These are phyloP conservation scores for Tursiops truncatus DNA, from an alignment of 2,113 vertebrate species.

Conservation along the genomic window DNA sequence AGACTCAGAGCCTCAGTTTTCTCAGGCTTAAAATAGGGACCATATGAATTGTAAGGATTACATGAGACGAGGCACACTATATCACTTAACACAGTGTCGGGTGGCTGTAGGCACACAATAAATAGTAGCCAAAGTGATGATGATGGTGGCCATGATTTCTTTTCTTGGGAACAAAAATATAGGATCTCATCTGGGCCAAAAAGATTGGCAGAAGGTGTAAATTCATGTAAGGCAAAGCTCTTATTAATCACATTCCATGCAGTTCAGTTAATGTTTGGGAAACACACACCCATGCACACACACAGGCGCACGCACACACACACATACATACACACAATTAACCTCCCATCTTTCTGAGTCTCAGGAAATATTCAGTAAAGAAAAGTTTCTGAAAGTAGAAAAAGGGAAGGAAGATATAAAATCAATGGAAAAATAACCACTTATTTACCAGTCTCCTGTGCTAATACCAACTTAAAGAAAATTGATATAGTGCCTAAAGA, in stretches of 20 bases:
- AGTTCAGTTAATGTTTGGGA: background rate
- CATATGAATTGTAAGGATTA: background rate
- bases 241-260: background rate
- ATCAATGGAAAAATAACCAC: background rate
- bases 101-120: background rate
- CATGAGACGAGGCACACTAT: background rate
- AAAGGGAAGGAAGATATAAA: background rate
- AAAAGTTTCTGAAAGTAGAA: background rate
- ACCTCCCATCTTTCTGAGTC: background rate
- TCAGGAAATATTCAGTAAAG: background rate
- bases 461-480: constrained; percentile 5
- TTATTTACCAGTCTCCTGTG: background rate
- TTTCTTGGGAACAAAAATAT: background rate
- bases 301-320: background rate
- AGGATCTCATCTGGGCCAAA: background rate
- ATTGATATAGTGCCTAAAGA: background rate
- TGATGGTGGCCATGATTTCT: background rate
- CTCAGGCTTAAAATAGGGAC: background rate
- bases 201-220: background rate
- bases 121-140: background rate
- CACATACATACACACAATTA: background rate
- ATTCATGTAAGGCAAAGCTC: background rate
- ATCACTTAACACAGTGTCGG: background rate
- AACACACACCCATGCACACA: background rate
- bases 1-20: background rate